These are phyloP conservation scores for Mellivora capensis DNA, from an alignment of 2,113 vertebrate genomes.

Conservation along the genomic window DNA sequence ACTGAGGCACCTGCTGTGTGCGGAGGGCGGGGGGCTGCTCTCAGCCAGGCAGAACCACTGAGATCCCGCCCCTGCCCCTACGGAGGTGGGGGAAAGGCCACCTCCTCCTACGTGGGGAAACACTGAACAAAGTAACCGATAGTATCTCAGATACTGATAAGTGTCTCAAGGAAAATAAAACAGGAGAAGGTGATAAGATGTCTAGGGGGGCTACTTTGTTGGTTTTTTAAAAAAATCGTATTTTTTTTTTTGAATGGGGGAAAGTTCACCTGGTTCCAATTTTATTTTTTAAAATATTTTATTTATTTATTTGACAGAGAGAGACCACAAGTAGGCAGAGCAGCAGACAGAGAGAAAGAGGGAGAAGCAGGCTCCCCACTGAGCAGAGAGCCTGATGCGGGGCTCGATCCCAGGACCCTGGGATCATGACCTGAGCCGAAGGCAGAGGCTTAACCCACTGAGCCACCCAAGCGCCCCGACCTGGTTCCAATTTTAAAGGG, in stretches of 20 bases:
- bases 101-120: neutral
- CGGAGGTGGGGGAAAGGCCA: neutral
- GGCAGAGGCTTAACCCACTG: too few relatives aligned
- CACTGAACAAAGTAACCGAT: neutral
- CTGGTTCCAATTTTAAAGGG: neutral
- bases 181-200: neutral
- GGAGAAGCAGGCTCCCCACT: too few relatives aligned
- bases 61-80: neutral
- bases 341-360: too few relatives aligned
- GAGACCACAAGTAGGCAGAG: too few relatives aligned
- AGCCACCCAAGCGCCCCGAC: too few relatives aligned
- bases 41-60: neutral
- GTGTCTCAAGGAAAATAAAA: neutral
- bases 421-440: too few relatives aligned
- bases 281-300: too few relatives aligned
- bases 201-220: neutral
- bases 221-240: neutral
- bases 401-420: too few relatives aligned
- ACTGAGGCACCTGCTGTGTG: neutral
- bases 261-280: neutral
- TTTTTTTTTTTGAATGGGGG: neutral
- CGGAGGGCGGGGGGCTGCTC: neutral
- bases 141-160: neutral
- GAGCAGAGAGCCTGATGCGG: too few relatives aligned
- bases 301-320: too few relatives aligned